A percentile compares a stretch with the other conserved stretches of the same genome.
These are phyloP conservation scores for Neomicropteryx cornuta DNA, from an alignment of 1,140 invertebrate genomes.

Conservation along the genomic window DNA sequence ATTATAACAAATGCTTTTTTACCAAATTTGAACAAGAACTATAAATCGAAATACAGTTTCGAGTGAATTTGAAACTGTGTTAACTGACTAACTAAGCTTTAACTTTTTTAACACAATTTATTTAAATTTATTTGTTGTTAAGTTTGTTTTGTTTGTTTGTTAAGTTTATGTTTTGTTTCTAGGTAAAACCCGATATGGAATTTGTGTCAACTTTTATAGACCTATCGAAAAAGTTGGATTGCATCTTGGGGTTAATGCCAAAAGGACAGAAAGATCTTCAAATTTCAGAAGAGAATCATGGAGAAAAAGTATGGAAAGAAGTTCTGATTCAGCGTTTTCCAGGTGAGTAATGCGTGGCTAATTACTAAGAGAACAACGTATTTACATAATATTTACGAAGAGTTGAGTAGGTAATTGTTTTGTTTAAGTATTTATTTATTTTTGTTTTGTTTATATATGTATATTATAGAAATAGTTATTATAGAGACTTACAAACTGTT, in stretches of 20 bases:
- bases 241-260: constrained; percentile 16
- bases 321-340: constrained; percentile 84
- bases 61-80: no score
- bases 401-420: constrained; percentile 11
- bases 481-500: no score
- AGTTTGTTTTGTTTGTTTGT: no score
- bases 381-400: constrained; percentile 2
- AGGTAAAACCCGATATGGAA: constrained; percentile 84
- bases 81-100: no score
- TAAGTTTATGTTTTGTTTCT: constrained; percentile 2
- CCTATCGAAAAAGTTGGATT: constrained; percentile 56
- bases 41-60: no score
- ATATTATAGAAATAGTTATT: no score
- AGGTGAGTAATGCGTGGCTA: constrained; percentile 57
- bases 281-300: constrained; percentile 72
- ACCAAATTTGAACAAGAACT: no score
- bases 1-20: no score
- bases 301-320: constrained; percentile 82
- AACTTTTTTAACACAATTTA: no score
- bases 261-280: constrained; percentile 25
- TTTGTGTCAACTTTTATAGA: constrained; percentile 97
- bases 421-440: neutral
- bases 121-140: no score
- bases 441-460: no score
- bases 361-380: neutral